Evolutionary conservation across 92 coral and sea anemone genomes (phyloP).

Genomic region (Meandrina meandrites): DNA sequence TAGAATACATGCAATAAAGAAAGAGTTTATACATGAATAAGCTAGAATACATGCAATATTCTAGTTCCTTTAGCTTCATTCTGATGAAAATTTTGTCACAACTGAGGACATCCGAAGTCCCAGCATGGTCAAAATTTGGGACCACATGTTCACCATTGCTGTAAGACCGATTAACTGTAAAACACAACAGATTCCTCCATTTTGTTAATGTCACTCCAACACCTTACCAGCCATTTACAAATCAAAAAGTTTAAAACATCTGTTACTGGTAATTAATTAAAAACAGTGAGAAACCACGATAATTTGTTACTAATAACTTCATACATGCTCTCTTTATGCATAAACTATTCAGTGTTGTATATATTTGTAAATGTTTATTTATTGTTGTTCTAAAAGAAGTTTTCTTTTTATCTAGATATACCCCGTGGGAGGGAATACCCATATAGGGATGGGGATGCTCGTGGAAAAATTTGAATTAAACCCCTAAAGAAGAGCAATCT

Average conservation of each 20-base stretch:
- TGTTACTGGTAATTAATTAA: no score
- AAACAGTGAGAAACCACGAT: not conserved
- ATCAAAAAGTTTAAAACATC: not conserved
- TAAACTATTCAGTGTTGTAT: not conserved
- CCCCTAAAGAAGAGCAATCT: no score
- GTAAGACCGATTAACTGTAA: not conserved
- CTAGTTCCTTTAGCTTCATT: not conserved
- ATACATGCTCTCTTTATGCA: not conserved
- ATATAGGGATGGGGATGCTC: no score
- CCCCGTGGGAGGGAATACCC: no score
- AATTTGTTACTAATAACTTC: not conserved
- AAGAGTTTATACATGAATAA: not conserved
- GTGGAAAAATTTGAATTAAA: no score
- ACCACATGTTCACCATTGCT: not conserved
- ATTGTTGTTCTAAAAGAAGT: not conserved
- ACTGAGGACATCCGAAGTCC: no score
- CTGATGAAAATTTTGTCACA: not conserved
- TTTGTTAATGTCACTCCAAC: no score
- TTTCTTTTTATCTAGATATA: not conserved
- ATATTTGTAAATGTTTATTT: not conserved
- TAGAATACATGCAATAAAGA: no score
- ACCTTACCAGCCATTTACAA: not conserved
- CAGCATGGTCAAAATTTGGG: not conserved
- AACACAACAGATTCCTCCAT: not conserved
- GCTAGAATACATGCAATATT: no score